Percentiles rank a stretch among this genome's conserved stretches.
phyloP scores from a whole-genome alignment of 2,888 invertebrate genomes.

The Melolontha melolontha region DNA sequence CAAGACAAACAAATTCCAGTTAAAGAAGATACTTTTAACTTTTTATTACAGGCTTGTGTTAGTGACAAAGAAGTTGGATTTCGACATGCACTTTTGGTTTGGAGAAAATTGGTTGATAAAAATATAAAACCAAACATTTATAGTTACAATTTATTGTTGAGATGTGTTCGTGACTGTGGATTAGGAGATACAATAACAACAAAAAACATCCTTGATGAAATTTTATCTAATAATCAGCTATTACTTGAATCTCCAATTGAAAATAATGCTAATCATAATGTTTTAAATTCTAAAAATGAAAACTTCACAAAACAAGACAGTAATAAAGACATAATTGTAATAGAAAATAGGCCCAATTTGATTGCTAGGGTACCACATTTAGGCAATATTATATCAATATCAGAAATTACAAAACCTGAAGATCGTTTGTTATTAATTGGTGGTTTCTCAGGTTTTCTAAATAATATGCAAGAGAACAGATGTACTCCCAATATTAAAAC shows the following conservation, averaged over 20 bases:
- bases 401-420: conserved; percentile 71
- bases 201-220: conserved; percentile 62
- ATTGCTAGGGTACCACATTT: conserved; percentile 72
- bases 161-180: conserved; percentile 84
- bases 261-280: background rate
- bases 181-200: conserved; percentile 76
- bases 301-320: background rate
- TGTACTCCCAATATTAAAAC: conserved; percentile 83
- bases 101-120: conserved; percentile 82
- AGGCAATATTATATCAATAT: conserved; percentile 71
- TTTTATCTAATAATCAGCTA: conserved; percentile 44
- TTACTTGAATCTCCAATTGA: conserved; percentile 18
- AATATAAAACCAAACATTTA: conserved; percentile 77
- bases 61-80: conserved; percentile 84
- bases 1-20: conserved; percentile 71
- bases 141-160: conserved; percentile 84
- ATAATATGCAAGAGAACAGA: conserved; percentile 76
- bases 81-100: conserved; percentile 84
- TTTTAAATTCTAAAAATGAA: background rate
- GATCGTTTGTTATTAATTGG: conserved; percentile 84
- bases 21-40: conserved; percentile 79
- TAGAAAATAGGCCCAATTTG: conserved; percentile 72
- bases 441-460: conserved; percentile 80
- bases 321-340: background rate
- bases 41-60: conserved; percentile 87